Evolutionary conservation across 2,113 vertebrate species (phyloP), one percentile per base, ranked within the genome.

Genomic region (Toxostoma redivivum): DNA sequence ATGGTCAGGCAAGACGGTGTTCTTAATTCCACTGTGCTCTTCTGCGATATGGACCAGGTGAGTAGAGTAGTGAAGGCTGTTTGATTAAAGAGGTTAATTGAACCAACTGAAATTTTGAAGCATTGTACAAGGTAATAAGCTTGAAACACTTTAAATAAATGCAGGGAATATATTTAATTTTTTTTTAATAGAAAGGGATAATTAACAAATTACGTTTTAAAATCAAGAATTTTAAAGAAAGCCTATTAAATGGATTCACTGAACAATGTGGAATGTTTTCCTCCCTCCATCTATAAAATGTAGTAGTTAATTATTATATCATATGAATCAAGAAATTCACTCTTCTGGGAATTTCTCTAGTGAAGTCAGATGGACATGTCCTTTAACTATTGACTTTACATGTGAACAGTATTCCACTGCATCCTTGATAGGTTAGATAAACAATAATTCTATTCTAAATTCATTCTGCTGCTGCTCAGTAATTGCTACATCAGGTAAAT

Each of bases 111-210:
- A 77, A 81, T 57, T 53, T n/a, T 57, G 28, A 58, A 69, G 20
- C 45, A 73, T 25, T 25, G 45, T 19, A 11, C 12, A 51, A 66
- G 22, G 23, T 25, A 74, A 61, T 35, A 58, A 66, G 5, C 13
- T 58, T 42, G 38, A 23, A 77, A 31, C 5, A 35, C 5, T 35
- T 53, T 71, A 76, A 92, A 71, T 18, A 56, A 61, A 42, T 11
- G 15, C 3, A 38, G 24, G 17, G 1, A 22, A 47, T 37, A 5
- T 30, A 13, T 48, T 30, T 23, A 53, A 74, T 38, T 53, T 51
- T 33, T 8, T 3, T 42, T 42, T 42, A 5, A 16, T 7, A 12
- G 4, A 40, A 7, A 28, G 6, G 0, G 5, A 64, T 8, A 58
- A 17, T 44, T 4, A 28, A 60, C 4, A 51, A 56, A 35, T 40